Base-by-base conservation (phyloP, 2,113 vertebrate genomes). In the Phaethon lepturus region DNA sequence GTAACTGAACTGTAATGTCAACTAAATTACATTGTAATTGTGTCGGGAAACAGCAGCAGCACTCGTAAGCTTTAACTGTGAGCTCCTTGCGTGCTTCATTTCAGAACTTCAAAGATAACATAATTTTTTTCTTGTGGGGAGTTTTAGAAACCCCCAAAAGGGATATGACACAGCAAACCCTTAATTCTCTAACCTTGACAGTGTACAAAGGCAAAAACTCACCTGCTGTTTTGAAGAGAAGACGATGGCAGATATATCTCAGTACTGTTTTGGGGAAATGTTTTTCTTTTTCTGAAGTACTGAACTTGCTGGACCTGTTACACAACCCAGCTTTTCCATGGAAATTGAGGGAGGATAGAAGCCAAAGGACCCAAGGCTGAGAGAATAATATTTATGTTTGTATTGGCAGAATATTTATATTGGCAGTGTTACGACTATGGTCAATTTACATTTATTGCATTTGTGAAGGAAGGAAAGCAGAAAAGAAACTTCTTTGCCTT, bases 261-360 rank as follows among this genome's bases (percentile, higher is more conserved):
- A 76, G 2, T 15, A 25, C 3, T 22, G 44, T 59, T 86, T 67
- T 24, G 17, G 17, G 42, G n/a, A 96, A 90, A 83, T 40, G 3
- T 25, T 59, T 47, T 89, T 55, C 22, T 38, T 91, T 38, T 76
- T 90, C 58, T 76, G 24, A 82, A 93, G 29, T 25, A 91, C 14
- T 76, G 35, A 95, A 60, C 15, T 56, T 83, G 10, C 8, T 71
- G 66, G 49, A 49, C 22, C 47, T 83, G 8, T 38, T 76, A 33
- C 9, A 79, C 75, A 66, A 1, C 5, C 4, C 18, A 78, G 14
- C 4, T 90, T 62, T 62, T 73, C 42, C 42, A 38, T 5, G 26
- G 55, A 92, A 86, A 73, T 12, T 53, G 38, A 64, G 45, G 25
- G 12, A 94, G 3, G 10, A 94, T 15, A 77, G 31, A 76, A 82